Base-by-base conservation (phyloP, 2,797 vertebrate species). In the Aratinga solstitialis region DNA sequence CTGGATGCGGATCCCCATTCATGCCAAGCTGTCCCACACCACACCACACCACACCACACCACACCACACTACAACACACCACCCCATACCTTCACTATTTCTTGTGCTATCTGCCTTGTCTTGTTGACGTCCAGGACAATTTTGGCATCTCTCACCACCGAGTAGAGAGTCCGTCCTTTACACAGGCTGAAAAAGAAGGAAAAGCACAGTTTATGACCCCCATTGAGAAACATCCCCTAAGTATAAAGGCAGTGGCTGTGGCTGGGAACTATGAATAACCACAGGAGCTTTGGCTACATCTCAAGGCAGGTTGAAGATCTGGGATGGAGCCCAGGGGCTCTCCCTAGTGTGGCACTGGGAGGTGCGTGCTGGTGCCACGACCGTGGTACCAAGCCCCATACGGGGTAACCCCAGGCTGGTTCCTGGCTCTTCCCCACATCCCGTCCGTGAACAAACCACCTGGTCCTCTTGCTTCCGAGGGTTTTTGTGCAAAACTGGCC, bases 101-200 rank as follows among this genome's bases (percentile, higher is more conserved):
- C 99, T 97, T 99, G 99, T 29, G 99, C 99, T 38, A 99, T 99
- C 98, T 99, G 99, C 95, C 99, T 98, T 3, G 99, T 99, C 98
- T 99, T 99, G 98, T 99, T 99, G 97, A 99, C 99, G 45, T 99
- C 99, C 97, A 99, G 98, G 96, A 99, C 98, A 8, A 99, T 99
- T 97, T 99, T 99, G 97, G 98, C 99, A 1, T 99, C 99, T 90
- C 99, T 98, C 96, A 99, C 99, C 90, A 99, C 99, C 0, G 99
- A 99, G 93, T 99, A 99, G 63, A 99, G 98, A 5, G 99, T 99
- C 96, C 99, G 98, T 94, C 99, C 99, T 98, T 99, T 99, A 94
- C 99, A 99, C 97, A 99, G 98, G 97, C 99, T 99, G 97, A 19
- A 98, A 97, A 82, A 78, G 81, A n/a, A 95, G 96, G 80, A 59